These are phyloP conservation scores for Pogona vitticeps DNA, from an alignment of 2,113 vertebrate species.

Conservation along the genomic window DNA sequence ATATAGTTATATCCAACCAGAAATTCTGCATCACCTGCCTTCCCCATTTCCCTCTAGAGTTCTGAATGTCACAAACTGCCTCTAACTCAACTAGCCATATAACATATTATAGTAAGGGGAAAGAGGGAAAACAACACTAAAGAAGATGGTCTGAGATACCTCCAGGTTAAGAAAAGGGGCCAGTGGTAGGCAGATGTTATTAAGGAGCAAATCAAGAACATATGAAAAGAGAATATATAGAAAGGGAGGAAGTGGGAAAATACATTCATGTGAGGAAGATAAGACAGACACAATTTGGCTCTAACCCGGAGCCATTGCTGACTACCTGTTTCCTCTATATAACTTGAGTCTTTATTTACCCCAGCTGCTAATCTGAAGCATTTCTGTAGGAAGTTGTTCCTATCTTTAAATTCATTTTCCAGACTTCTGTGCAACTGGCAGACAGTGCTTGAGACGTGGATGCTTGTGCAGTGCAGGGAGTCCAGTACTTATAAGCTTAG, in stretches of 20 bases:
- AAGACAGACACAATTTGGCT: slow-evolving; percentile 55
- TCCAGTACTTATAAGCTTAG: neutral
- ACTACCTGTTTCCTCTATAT: slow-evolving; percentile 43
- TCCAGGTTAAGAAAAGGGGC: slow-evolving; percentile 7
- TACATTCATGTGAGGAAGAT: slow-evolving; percentile 23
- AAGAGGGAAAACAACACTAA: slow-evolving; percentile 7
- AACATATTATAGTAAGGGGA: neutral
- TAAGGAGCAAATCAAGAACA: slow-evolving; percentile 69
- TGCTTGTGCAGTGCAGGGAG: neutral
- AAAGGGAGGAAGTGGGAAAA: slow-evolving; percentile 43
- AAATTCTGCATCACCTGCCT: neutral
- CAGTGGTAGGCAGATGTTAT: slow-evolving; percentile 53
- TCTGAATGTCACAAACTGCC: neutral
- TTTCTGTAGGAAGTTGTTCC: slow-evolving; percentile 40
- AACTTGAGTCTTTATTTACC: slow-evolving; percentile 40
- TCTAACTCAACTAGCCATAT: neutral
- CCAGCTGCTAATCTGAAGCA: slow-evolving; percentile 56
- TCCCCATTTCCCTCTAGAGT: neutral
- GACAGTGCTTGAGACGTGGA: neutral
- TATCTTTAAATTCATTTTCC: slow-evolving; percentile 51
- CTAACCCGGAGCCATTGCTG: slow-evolving; percentile 48
- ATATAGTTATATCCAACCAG: neutral
- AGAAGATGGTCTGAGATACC: slow-evolving; percentile 39
- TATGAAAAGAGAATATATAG: slow-evolving; percentile 55
- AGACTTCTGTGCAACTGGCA: slow-evolving; percentile 26